phyloP scores from a whole-genome alignment of 2,113 vertebrate species.

The Psittacus erithacus region DNA sequence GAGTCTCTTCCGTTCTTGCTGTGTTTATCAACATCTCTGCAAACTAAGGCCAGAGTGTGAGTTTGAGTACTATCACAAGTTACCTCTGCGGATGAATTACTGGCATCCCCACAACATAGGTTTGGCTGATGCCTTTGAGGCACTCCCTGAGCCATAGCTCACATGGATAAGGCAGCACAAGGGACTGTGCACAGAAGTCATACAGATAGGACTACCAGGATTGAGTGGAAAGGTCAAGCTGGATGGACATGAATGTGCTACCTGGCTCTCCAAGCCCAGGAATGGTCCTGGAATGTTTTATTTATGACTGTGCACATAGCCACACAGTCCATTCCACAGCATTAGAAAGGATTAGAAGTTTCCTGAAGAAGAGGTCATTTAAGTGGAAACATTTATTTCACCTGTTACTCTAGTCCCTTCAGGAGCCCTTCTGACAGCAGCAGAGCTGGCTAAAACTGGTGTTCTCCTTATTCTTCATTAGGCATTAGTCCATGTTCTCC shows the following conservation, averaged over 20 bases:
- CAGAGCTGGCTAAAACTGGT: background rate
- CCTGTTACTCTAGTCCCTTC: background rate
- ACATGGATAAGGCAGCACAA: background rate
- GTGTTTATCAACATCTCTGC: background rate
- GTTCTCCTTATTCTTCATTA: background rate
- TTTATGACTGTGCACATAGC: background rate
- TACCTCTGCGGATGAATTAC: background rate
- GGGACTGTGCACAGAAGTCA: background rate
- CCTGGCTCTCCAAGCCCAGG: background rate
- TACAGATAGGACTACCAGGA: background rate
- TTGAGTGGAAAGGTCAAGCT: background rate
- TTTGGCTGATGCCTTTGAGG: background rate
- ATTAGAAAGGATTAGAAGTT: background rate
- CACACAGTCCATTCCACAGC: background rate
- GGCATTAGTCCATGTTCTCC: background rate
- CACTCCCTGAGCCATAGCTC: background rate
- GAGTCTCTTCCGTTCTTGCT: background rate
- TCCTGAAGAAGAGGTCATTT: background rate
- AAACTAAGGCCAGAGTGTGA: background rate
- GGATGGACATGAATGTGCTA: background rate
- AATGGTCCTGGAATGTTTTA: background rate
- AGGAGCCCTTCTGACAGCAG: background rate
- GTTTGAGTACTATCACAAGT: background rate
- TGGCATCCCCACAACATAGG: fast-evolving
- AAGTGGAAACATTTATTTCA: background rate